A percentile compares a stretch with the other conserved stretches of the same genome.
Conservation (phyloP, 2,113 vertebrate genomes). For the Craseonycteris thonglongyai region DNA sequence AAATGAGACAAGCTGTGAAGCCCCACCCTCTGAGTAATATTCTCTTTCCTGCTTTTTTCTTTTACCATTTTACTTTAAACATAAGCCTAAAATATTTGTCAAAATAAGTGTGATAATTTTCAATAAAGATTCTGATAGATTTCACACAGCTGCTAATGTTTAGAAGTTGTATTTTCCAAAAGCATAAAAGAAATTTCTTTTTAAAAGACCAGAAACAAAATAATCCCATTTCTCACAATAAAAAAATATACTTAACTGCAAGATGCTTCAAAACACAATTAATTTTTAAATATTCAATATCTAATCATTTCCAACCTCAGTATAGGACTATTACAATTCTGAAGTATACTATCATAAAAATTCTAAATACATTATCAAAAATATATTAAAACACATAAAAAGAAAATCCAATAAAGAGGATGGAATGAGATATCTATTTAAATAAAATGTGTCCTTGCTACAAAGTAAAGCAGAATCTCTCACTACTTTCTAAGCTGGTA, state of each 20-base stretch:
- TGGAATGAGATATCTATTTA: constrained; percentile 42
- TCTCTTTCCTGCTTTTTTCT: background rate
- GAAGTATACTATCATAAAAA: background rate
- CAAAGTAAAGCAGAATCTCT: constrained; percentile 6
- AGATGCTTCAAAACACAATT: constrained; percentile 28
- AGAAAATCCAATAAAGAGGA: constrained; percentile 53
- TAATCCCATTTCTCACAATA: constrained; percentile 20
- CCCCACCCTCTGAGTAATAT: background rate
- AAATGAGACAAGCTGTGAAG: constrained; percentile 14
- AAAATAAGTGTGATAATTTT: constrained; percentile 3
- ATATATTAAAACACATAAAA: constrained; percentile 31
- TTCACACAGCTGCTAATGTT: background rate
- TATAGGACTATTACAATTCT: constrained; percentile 37
- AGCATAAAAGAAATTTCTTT: constrained; percentile 8
- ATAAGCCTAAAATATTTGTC: constrained; percentile 6
- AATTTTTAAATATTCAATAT: constrained; percentile 19
- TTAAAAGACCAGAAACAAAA: constrained; percentile 45
- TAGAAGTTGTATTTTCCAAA: background rate
- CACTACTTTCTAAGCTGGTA: constrained; percentile 33
- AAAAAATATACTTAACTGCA: constrained; percentile 24
- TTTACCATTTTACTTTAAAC: constrained; percentile 19
- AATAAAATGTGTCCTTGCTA: background rate
- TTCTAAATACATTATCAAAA: constrained; percentile 38
- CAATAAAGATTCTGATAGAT: constrained; percentile 18
- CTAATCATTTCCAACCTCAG: constrained; percentile 45